Conservation (phyloP, 2,888 invertebrate species). For the Stenolophus ochropezus region DNA sequence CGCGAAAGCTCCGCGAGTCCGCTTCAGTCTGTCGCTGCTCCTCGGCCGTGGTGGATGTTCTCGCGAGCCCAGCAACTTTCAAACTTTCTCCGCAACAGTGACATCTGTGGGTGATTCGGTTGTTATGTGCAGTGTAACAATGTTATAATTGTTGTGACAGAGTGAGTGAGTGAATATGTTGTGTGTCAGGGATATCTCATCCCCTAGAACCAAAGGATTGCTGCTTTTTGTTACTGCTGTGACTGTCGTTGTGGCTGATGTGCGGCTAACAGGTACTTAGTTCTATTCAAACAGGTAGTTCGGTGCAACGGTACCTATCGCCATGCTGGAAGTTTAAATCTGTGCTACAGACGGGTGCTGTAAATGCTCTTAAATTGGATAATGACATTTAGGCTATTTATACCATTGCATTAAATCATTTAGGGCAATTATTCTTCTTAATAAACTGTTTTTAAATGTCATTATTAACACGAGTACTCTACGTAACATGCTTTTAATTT, state of each 20-base stretch:
- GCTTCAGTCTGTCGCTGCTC: slow-evolving; percentile 46
- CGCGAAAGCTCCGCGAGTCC: slow-evolving; percentile 15
- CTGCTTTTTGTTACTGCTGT: slow-evolving; percentile 40
- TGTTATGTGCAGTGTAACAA: slow-evolving; percentile 46
- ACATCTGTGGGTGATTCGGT: not conserved
- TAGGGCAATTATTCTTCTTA: not conserved
- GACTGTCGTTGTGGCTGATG: slow-evolving; percentile 40
- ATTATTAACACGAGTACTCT: not conserved
- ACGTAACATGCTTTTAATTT: not conserved
- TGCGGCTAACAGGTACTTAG: slow-evolving; percentile 45
- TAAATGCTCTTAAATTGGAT: slow-evolving; percentile 32
- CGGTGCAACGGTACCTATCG: slow-evolving; percentile 20
- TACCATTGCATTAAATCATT: slow-evolving; percentile 23
- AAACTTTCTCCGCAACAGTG: slow-evolving; percentile 23
- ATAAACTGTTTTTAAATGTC: slow-evolving; percentile 36
- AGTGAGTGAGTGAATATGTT: slow-evolving; percentile 55
- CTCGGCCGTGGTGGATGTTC: slow-evolving; percentile 7
- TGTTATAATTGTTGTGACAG: slow-evolving; percentile 40
- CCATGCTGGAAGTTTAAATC: slow-evolving; percentile 20
- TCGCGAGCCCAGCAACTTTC: slow-evolving; percentile 21
- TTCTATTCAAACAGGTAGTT: slow-evolving; percentile 51
- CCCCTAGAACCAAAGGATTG: slow-evolving; percentile 50
- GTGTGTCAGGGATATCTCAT: slow-evolving; percentile 52
- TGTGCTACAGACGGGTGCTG: not conserved
- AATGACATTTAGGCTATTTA: slow-evolving; percentile 26